A percentile compares a stretch with the other conserved stretches of the same genome.
Conservation (phyloP, 2,797 vertebrate genomes). For the Neomorphus geoffroyi region DNA sequence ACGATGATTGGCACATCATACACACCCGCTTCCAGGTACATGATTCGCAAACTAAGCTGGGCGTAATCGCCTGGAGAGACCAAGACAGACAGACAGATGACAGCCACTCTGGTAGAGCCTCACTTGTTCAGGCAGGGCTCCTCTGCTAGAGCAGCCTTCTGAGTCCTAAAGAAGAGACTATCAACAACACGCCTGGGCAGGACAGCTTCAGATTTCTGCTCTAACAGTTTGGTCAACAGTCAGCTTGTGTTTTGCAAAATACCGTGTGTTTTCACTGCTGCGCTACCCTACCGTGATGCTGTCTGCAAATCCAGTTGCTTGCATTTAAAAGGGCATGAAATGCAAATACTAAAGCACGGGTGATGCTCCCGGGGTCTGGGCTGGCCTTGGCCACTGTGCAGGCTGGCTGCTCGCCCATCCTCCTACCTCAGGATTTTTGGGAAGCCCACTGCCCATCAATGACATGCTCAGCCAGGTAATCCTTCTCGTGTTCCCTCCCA, state of each 20-base stretch:
- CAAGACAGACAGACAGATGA: not conserved
- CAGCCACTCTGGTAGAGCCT: not conserved
- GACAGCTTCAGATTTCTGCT: not conserved
- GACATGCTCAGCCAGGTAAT: not conserved
- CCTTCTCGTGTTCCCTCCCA: not conserved
- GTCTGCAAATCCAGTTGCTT: not conserved
- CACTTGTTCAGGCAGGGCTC: not conserved
- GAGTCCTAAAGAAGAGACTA: not conserved
- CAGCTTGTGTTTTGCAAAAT: not conserved
- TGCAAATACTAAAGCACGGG: not conserved
- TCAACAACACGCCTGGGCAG: not conserved
- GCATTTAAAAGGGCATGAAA: not conserved
- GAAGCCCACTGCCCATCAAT: fast-evolving
- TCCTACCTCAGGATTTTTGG: not conserved
- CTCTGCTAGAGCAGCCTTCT: not conserved
- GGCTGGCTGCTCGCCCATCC: not conserved
- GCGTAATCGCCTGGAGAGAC: constrained; percentile 85
- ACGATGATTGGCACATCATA: constrained; percentile 91
- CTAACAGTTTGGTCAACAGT: not conserved
- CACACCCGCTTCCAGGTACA: constrained; percentile 90
- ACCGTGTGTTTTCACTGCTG: not conserved
- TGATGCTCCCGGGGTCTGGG: not conserved
- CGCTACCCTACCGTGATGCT: not conserved
- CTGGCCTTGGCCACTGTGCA: not conserved
- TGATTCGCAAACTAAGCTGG: constrained; percentile 86